Percentiles rank a stretch among this genome's conserved stretches.
phyloP scores from a whole-genome alignment of 2,113 vertebrate genomes.

The Formicarius rufipectus region DNA sequence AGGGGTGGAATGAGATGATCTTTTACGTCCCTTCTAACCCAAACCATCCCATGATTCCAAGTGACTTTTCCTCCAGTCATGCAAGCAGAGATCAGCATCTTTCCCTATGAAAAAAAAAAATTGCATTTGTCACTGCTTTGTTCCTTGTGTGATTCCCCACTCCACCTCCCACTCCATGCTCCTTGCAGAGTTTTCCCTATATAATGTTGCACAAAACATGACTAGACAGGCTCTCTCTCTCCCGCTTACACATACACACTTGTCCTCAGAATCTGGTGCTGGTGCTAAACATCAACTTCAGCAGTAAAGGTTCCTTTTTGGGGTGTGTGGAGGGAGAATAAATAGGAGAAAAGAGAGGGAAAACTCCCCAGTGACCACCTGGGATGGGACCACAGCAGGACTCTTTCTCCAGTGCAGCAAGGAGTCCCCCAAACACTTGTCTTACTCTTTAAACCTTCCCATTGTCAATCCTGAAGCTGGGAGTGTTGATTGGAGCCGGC shows the following conservation, averaged over 20 bases:
- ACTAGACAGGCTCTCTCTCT: not conserved
- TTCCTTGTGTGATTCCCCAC: not conserved
- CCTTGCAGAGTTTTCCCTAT: not conserved
- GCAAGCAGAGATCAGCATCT: not conserved
- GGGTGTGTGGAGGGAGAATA: fast-evolving
- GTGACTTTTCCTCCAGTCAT: not conserved
- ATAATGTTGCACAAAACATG: fast-evolving
- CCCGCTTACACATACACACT: not conserved
- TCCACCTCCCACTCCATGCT: fast-evolving
- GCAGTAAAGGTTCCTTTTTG: not conserved
- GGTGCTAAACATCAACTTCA: not conserved
- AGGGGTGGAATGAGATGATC: fast-evolving
- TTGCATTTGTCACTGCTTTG: not conserved
- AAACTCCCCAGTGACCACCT: not conserved
- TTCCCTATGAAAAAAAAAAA: not conserved
- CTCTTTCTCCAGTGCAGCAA: not conserved
- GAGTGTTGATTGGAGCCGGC: not conserved
- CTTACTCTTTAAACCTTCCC: not conserved
- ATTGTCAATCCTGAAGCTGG: fast-evolving
- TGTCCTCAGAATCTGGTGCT: not conserved
- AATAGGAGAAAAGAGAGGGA: not conserved
- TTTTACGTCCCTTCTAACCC: not conserved
- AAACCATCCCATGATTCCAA: not conserved
- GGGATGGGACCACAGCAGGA: not conserved
- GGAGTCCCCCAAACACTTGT: not conserved